Conservation (phyloP, 2,888 invertebrate species). For the Sesia apiformis region DNA sequence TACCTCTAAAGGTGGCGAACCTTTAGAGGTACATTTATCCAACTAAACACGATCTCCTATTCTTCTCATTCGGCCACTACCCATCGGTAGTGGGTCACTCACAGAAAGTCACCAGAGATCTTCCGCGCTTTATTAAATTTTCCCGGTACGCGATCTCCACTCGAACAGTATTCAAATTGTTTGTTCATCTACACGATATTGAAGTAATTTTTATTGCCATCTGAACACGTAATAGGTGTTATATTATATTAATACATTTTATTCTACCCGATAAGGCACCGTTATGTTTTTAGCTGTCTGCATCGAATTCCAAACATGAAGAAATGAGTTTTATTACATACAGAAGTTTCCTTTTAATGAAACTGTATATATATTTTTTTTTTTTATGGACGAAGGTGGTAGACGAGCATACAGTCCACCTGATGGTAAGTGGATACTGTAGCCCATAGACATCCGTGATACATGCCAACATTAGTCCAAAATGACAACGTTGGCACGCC, state of each 20-base stretch:
- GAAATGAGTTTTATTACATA: background rate
- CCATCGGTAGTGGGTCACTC: too few relatives aligned
- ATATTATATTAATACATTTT: background rate
- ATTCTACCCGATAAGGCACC: background rate
- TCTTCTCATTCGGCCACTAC: too few relatives aligned
- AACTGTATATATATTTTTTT: background rate
- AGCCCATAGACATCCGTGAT: background rate
- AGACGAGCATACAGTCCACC: background rate
- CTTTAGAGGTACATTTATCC: too few relatives aligned
- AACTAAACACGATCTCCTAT: too few relatives aligned
- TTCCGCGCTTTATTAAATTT: too few relatives aligned
- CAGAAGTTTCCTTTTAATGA: background rate
- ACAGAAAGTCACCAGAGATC: too few relatives aligned
- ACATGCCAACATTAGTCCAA: too few relatives aligned
- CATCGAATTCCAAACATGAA: background rate
- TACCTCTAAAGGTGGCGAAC: too few relatives aligned
- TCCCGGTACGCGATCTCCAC: too few relatives aligned
- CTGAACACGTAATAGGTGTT: background rate
- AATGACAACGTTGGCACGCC: too few relatives aligned
- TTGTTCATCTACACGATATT: too few relatives aligned
- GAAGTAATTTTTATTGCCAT: background rate
- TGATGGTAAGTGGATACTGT: background rate
- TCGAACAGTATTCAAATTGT: too few relatives aligned
- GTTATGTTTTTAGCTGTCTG: background rate
- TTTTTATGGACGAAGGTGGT: background rate